Evolutionary conservation across 2,888 invertebrate genomes (phyloP), one percentile per base, ranked within the genome.

Genomic region (Mantis religiosa): DNA sequence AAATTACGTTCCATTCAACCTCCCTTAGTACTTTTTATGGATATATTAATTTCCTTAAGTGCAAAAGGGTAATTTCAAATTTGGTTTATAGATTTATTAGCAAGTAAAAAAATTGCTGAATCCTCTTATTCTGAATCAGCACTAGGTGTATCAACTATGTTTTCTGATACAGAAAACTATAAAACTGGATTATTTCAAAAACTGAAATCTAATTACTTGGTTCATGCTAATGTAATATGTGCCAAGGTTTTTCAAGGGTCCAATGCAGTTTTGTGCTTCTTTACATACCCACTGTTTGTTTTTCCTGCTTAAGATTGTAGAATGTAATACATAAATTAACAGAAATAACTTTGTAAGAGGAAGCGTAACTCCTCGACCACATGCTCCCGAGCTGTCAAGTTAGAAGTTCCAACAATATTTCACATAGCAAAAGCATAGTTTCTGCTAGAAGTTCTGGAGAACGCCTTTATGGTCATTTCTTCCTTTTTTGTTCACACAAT

Each of bases 131-230:
- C 28, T 82, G 83, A 47, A 89, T 47, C 89, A 89, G 86, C 30
- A 47, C 87, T 85, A 87, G 84, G 54, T 54, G 28, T 84, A 34
- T 88, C 30, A 89, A 89, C 83, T 85, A 85, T 89, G 89, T 89
- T 89, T 89, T 89, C 89, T 89, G 89, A 89, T 89, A 89, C 89
- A 89, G 91, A 90, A 90, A 90, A 91, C 92, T 91, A 91, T 92
- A 90, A 90, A 71, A 71, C 15, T 92, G 84, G 82, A 83, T 89
- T 85, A 87, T 82, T 89, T 89, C 41, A 88, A 82, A 85, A 89
- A 89, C 81, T 89, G 87, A 89, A 89, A 89, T 84, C 87, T 84
- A 84, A 84, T 54, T 86, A 86, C 86, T 82, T 87, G 28, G 54
- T 71, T 71, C 81, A 82, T 86, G 28, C 86, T 81, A 87, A 82